Conservation (phyloP, 2,113 vertebrate species). For the Elachura formosa region DNA sequence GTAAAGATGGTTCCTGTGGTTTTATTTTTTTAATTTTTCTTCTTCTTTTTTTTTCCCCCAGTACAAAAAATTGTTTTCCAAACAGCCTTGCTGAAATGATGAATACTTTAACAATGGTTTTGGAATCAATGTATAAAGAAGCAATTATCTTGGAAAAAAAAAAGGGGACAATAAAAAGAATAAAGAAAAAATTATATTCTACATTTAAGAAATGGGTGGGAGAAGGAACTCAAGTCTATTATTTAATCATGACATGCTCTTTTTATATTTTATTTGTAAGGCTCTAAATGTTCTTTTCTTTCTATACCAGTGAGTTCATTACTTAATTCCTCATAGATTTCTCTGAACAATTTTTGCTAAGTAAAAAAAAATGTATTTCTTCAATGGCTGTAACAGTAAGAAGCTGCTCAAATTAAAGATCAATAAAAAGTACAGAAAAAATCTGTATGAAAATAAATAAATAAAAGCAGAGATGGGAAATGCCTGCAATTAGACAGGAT, state of each 20-base stretch:
- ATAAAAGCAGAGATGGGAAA: conserved; percentile 70
- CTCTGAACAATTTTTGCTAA: conserved; percentile 63
- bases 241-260: conserved; percentile 4
- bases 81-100: conserved; percentile 66
- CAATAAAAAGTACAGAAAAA: conserved; percentile 71
- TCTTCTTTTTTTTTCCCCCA: background rate
- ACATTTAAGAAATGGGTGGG: conserved; percentile 34
- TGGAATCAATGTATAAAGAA: conserved; percentile 40
- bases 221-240: conserved; percentile 28
- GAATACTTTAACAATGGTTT: conserved; percentile 55
- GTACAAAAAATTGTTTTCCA: conserved; percentile 50
- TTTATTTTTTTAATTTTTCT: conserved; percentile 3
- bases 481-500: conserved; percentile 84
- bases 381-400: conserved; percentile 52
- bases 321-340: conserved; percentile 64
- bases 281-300: conserved; percentile 52
- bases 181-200: conserved; percentile 33
- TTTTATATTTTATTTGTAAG: conserved; percentile 50
- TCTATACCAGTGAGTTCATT: conserved; percentile 61
- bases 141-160: conserved; percentile 46
- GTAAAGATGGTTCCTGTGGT: background rate
- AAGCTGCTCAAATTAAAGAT: conserved; percentile 73
- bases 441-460: conserved; percentile 68
- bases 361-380: conserved; percentile 63
- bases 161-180: conserved; percentile 27